Base-by-base conservation (phyloP, 2,888 invertebrate species). In the Melanchra persicariae region DNA sequence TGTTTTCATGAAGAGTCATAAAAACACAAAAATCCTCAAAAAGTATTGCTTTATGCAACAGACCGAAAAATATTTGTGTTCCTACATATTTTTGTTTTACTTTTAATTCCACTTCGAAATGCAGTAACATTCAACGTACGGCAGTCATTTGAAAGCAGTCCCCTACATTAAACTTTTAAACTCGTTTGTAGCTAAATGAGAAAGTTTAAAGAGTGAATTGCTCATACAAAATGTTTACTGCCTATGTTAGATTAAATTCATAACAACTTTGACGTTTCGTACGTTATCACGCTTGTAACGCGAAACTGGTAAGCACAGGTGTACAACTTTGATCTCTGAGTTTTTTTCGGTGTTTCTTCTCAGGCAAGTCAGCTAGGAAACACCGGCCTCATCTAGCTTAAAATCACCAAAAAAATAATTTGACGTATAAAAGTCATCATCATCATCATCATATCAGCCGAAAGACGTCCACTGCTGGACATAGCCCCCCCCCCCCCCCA, bases 181-280 rank as follows among this genome's bases (percentile, higher is more conserved):
- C 79, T 77, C 51, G 45, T 66, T 74, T 65, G 66, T 54, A 58
- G 58, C 37, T 43, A 63, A 79, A 74, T 65, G 76, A 52, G 59
- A 75, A 77, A 79, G 74, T 79, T 79, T 74, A 54, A 64, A 77
- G 52, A 81, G 75, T 51, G 64, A 66, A 82, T 72, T 68, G 74
- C 72, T 72, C 45, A 15, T 43, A 68, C 74, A 65, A 73, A 79
- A 70, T 74, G 59, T 74, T 72, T 68, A 81, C 30, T 61, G 57
- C 64, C 26, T 43, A 26, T 30, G 70, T 63, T 69, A 62, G 73
- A 73, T 80, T 77, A 65, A 77, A 77, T 66, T 64, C 52, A 55
- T 64, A 73, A 70, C 51, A 17, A 59, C 51, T 75, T 69, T 52
- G 30, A 26, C 45, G 24, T 40, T 60, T 74, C 19, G 15, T 66